These are phyloP conservation scores for Phrynocephalus guinanensis DNA, from an alignment of 2,797 vertebrate species.

Conservation along the genomic window DNA sequence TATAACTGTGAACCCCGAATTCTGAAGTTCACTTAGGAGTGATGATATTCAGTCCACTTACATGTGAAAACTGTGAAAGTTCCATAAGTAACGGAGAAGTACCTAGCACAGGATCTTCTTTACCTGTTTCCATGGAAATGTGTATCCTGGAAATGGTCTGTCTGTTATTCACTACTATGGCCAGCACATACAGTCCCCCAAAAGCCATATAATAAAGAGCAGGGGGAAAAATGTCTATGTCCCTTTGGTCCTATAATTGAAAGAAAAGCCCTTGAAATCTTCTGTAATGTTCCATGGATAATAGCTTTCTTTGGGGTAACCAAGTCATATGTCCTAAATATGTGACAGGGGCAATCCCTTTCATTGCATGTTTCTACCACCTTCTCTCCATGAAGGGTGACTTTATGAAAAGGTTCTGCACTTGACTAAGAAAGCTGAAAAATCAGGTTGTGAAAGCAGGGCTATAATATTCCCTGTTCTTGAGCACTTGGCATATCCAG, in stretches of 20 bases:
- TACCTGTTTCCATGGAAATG: no score
- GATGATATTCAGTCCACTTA: no score
- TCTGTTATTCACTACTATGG: no score
- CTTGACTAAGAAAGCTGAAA: background rate
- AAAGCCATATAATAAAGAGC: background rate
- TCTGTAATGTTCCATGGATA: background rate
- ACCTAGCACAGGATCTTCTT: background rate
- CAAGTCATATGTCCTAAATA: background rate
- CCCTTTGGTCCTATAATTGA: background rate
- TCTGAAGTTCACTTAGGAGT: background rate
- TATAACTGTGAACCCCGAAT: no score
- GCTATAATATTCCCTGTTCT: background rate
- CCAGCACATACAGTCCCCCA: background rate
- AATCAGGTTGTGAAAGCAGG: background rate
- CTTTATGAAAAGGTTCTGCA: background rate
- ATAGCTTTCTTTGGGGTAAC: background rate
- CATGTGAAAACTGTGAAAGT: background rate
- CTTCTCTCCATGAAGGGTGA: background rate
- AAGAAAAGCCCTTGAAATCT: background rate
- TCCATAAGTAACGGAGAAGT: background rate
- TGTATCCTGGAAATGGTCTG: no score
- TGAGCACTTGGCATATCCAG: background rate
- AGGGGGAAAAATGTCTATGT: background rate
- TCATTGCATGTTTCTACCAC: background rate
- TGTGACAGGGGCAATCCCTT: background rate